phyloP scores from a whole-genome alignment of 1,140 invertebrate species.

The Pogonognathellus flavescens region DNA sequence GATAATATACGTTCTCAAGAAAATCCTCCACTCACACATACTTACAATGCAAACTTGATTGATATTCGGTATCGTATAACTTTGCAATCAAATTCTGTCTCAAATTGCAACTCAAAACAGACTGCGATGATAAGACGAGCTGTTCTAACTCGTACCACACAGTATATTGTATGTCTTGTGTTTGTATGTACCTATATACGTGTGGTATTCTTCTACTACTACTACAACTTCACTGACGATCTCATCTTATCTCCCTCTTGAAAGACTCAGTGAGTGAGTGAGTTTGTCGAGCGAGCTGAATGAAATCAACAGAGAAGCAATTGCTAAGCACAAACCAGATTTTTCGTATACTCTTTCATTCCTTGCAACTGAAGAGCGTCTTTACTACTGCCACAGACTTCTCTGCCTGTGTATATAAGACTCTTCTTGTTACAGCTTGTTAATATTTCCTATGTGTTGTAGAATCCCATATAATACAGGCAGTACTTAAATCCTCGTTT shows the following conservation, averaged over 20 bases:
- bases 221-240: background rate
- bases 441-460: background rate
- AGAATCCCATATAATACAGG: background rate
- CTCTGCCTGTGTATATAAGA: too few relatives aligned
- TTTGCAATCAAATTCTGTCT: slow-evolving; percentile 14
- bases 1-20: background rate
- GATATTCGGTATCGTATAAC: background rate
- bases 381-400: too few relatives aligned
- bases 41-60: slow-evolving; percentile 37
- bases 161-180: background rate
- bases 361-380: background rate
- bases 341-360: background rate
- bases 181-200: background rate
- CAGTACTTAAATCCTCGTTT: background rate
- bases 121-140: background rate
- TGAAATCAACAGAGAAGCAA: slow-evolving; percentile 37
- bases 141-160: background rate
- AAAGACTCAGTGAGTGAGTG: background rate
- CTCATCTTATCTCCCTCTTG: slow-evolving; percentile 25
- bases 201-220: background rate
- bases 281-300: background rate
- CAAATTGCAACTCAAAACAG: background rate
- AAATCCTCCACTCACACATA: background rate
- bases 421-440: too few relatives aligned
- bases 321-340: slow-evolving; percentile 13